phyloP scores from a whole-genome alignment of 2,888 invertebrate genomes.

The Philonicus albiceps region DNA sequence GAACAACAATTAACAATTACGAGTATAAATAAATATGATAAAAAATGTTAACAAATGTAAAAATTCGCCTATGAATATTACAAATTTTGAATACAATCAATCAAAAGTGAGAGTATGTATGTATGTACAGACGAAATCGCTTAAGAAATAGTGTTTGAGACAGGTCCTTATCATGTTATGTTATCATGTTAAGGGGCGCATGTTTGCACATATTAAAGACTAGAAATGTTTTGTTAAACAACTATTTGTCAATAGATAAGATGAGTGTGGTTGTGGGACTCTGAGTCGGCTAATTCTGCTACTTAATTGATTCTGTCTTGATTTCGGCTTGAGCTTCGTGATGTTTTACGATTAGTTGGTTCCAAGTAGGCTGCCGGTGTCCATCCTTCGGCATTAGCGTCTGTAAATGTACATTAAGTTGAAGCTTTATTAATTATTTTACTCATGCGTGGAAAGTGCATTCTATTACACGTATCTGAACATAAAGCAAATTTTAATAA shows the following conservation, averaged over 20 bases:
- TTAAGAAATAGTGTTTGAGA: conserved; percentile 4
- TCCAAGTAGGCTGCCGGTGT: conserved; percentile 93
- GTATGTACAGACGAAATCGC: not conserved
- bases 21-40: conserved; percentile 29
- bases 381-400: conserved; percentile 84
- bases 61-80: conserved; percentile 24
- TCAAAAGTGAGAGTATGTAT: not conserved
- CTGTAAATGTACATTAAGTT: conserved; percentile 57
- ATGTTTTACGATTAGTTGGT: conserved; percentile 75
- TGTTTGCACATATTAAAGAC: conserved; percentile 3
- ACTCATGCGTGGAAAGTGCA: not conserved
- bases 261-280: not conserved
- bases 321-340: conserved; percentile 74
- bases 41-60: conserved; percentile 31
- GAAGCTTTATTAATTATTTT: not conserved
- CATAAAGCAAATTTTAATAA: not conserved
- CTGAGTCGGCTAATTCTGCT: not conserved
- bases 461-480: not conserved
- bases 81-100: conserved; percentile 14
- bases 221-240: conserved; percentile 18
- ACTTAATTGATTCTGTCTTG: conserved; percentile 66
- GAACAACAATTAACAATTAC: conserved; percentile 35
- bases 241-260: not conserved
- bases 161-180: conserved; percentile 3
- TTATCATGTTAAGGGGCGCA: not conserved